A percentile compares a stretch with the other conserved stretches of the same genome.
Evolutionary conservation across 2,113 vertebrate species (phyloP).

Genomic region (Equus przewalskii): DNA sequence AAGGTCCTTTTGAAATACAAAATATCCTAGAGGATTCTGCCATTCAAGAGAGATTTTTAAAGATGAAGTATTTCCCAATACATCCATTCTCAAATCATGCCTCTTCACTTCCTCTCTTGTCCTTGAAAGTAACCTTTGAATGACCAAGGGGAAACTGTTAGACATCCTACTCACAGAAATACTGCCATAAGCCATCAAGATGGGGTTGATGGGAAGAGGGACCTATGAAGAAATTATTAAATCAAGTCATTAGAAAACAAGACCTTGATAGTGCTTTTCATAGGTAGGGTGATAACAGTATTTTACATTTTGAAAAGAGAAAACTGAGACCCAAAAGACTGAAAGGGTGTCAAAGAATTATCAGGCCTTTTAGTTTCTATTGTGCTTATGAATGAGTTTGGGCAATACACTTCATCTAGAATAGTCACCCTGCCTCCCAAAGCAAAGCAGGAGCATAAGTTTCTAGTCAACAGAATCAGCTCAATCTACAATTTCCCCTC

Average conservation of each 20-base stretch:
- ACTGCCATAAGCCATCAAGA: conserved; percentile 94
- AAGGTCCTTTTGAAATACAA: conserved; percentile 18
- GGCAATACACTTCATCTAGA: background rate
- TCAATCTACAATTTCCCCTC: background rate
- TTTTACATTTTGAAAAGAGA: background rate
- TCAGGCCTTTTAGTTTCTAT: background rate
- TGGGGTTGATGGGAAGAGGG: conserved; percentile 92
- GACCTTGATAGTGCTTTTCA: background rate
- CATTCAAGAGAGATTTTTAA: background rate
- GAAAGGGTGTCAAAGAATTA: background rate
- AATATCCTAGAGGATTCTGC: background rate
- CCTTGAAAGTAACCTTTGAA: background rate
- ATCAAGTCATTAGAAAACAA: background rate
- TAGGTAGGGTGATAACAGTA: background rate
- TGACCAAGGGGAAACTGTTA: background rate
- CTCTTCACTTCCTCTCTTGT: background rate
- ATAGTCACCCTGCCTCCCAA: background rate
- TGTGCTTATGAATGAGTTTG: background rate
- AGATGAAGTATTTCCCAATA: background rate
- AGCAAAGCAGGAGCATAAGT: background rate
- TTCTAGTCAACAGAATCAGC: background rate
- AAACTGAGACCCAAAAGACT: background rate
- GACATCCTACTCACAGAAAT: conserved; percentile 92
- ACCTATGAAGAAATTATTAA: conserved; percentile 89
- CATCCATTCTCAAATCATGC: background rate